Percentiles rank a stretch among this genome's conserved stretches.
These are phyloP conservation scores for Drosophila ohnishii DNA, from an alignment of 1,140 invertebrate genomes.

Conservation along the genomic window DNA sequence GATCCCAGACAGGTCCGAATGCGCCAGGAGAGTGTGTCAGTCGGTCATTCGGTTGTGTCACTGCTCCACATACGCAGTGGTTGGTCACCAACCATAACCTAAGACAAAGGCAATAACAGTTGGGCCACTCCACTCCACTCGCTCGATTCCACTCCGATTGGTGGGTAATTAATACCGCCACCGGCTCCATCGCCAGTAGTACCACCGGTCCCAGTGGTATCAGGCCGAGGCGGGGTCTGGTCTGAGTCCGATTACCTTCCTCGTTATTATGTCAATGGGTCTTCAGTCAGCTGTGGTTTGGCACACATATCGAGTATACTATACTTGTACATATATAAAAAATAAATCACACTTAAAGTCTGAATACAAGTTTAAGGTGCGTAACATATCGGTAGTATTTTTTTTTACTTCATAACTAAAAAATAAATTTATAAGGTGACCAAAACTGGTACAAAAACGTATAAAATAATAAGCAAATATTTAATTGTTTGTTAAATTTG, in stretches of 20 bases:
- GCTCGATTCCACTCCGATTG: conserved; percentile 53
- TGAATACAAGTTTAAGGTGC: conserved; percentile 28
- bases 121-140: conserved; percentile 30
- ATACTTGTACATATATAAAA: conserved; percentile 12
- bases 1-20: conserved; percentile 26
- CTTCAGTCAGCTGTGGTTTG: conserved; percentile 48
- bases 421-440: neutral
- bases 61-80: conserved; percentile 45
- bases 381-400: neutral
- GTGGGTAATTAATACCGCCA: conserved; percentile 70
- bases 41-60: conserved; percentile 73
- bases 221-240: conserved; percentile 27
- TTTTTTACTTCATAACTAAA: neutral
- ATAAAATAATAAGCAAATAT: too few species aligned
- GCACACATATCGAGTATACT: conserved; percentile 36
- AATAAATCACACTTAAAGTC: conserved; percentile 37
- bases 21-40: conserved; percentile 58
- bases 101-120: conserved; percentile 52
- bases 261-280: conserved; percentile 83
- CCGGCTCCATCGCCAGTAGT: conserved; percentile 23
- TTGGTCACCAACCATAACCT: conserved; percentile 67
- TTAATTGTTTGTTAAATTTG: too few species aligned
- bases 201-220: conserved; percentile 27
- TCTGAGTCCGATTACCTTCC: conserved; percentile 77
- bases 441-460: too few species aligned